phyloP scores from a whole-genome alignment of 1,140 invertebrate species.

The Apolygus lucorum region DNA sequence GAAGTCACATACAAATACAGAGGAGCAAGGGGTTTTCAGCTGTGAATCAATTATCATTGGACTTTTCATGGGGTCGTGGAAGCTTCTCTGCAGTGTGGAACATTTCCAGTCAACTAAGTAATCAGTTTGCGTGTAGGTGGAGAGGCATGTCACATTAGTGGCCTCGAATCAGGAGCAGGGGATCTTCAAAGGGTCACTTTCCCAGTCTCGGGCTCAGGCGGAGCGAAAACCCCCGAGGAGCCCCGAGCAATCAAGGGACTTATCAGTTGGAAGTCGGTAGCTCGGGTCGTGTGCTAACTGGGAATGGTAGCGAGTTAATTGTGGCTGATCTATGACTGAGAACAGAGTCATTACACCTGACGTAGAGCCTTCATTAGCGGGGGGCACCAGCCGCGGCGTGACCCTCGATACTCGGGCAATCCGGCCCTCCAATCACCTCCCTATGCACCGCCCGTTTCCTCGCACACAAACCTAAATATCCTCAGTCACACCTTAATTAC shows the following conservation, averaged over 20 bases:
- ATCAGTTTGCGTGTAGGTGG: too few relatives aligned
- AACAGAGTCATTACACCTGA: slow-evolving; percentile 23
- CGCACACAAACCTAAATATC: not conserved
- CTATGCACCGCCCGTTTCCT: not conserved
- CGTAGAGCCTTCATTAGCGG: slow-evolving; percentile 22
- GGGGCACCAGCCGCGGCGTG: slow-evolving; percentile 7
- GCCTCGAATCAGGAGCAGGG: not conserved
- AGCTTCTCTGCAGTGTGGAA: too few relatives aligned
- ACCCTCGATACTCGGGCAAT: slow-evolving; percentile 14
- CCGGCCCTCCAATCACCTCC: slow-evolving; percentile 10
- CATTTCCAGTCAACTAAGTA: too few relatives aligned
- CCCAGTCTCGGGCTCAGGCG: not conserved
- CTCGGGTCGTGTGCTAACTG: slow-evolving; percentile 7
- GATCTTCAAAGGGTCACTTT: not conserved
- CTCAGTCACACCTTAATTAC: slow-evolving; percentile 11
- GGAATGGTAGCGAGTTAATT: slow-evolving; percentile 22
- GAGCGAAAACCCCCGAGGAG: too few relatives aligned
- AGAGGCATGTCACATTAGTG: not conserved
- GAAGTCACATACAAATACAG: too few relatives aligned
- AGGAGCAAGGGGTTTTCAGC: too few relatives aligned
- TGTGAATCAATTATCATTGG: too few relatives aligned
- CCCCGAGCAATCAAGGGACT: not conserved
- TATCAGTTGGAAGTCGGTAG: not conserved
- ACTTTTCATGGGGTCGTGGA: too few relatives aligned
- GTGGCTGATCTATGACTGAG: slow-evolving; percentile 18